Evolutionary conservation across 37 sponge, comb jelly and placozoan species (phyloP).

Genomic region (Oscarella lobularis): DNA sequence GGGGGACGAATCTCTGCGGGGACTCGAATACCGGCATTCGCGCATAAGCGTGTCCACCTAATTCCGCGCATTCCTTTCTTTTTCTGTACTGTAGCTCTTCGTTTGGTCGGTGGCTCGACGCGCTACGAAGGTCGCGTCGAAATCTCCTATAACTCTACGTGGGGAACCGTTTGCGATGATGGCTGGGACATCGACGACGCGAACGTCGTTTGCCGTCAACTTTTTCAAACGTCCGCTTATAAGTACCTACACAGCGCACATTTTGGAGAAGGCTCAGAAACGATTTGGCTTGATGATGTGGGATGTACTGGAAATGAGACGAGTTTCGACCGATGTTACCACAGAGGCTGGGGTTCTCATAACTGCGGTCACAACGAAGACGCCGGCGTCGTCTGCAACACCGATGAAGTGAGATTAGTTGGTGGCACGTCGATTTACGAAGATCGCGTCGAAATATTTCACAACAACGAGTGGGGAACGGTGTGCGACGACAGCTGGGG

Average conservation of each 20-base stretch:
- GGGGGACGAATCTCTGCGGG: no score
- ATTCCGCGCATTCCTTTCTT: no score
- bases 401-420: slow-evolving; percentile 4
- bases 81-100: slow-evolving; percentile 7
- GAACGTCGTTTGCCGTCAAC: slow-evolving; percentile 29
- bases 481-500: slow-evolving; percentile 15
- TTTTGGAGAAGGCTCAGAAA: slow-evolving; percentile 1
- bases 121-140: slow-evolving; percentile 20
- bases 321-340: slow-evolving; percentile 9
- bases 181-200: slow-evolving; percentile 11
- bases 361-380: slow-evolving; percentile 32
- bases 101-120: slow-evolving; percentile 18
- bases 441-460: slow-evolving; percentile 17
- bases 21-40: no score
- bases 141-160: slow-evolving; percentile 10
- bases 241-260: not conserved
- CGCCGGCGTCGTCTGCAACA: slow-evolving; percentile 21
- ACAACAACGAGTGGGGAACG: slow-evolving; percentile 15
- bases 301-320: slow-evolving; percentile 12
- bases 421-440: not conserved
- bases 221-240: slow-evolving; percentile 5
- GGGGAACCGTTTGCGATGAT: slow-evolving; percentile 51
- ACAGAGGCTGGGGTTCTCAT: slow-evolving; percentile 12
- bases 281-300: slow-evolving; percentile 22
- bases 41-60: no score